phyloP scores from a whole-genome alignment of 2,797 vertebrate species.

The Diplodus puntazzo region DNA sequence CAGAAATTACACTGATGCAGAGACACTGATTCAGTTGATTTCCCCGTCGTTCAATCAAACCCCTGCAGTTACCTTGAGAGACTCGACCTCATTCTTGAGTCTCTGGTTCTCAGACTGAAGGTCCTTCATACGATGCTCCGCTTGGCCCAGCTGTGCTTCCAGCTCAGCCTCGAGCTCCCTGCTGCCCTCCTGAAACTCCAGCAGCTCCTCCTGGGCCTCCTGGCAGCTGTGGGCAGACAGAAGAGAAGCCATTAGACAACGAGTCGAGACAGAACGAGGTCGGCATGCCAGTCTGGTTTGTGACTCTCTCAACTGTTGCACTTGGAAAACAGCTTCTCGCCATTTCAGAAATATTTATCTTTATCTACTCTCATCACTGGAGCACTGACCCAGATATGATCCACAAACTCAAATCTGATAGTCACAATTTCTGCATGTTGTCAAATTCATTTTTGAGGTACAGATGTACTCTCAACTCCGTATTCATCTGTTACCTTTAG shows the following conservation, averaged over 20 bases:
- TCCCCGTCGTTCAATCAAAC: not conserved
- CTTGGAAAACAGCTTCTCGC: not conserved
- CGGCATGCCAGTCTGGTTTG: not conserved
- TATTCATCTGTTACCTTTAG: too few relatives aligned
- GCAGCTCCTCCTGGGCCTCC: conserved; percentile 94
- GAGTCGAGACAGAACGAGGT: conserved; percentile 45
- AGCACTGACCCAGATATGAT: conserved; percentile 37
- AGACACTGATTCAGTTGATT: too few relatives aligned
- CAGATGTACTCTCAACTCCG: too few relatives aligned
- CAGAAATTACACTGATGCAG: too few relatives aligned
- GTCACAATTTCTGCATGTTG: not conserved
- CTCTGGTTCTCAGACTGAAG: conserved; percentile 94
- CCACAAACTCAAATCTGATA: not conserved
- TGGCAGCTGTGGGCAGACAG: conserved; percentile 84
- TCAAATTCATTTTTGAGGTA: not conserved
- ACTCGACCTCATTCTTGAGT: conserved; percentile 91
- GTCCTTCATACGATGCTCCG: conserved; percentile 93
- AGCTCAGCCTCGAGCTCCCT: conserved; percentile 95
- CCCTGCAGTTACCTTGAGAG: conserved; percentile 87
- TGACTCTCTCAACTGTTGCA: conserved; percentile 16
- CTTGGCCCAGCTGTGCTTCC: conserved; percentile 93
- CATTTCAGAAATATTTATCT: not conserved
- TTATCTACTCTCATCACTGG: not conserved
- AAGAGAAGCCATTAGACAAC: conserved; percentile 20
- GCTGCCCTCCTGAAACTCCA: conserved; percentile 97